phyloP scores from a whole-genome alignment of 2,888 invertebrate species.

The Chaitophorus viminalis region DNA sequence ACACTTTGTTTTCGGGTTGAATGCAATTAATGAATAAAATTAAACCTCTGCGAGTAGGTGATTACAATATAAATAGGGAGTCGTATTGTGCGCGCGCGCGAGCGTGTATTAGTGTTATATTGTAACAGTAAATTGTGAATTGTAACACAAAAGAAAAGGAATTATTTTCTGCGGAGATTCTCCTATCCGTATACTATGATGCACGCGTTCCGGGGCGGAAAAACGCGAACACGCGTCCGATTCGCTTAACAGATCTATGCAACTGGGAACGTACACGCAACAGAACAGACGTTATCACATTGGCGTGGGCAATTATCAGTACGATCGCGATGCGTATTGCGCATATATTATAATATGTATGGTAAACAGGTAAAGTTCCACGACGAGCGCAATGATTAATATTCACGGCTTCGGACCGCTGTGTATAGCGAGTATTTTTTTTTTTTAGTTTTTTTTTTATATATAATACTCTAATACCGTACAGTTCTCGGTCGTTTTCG shows the following conservation, averaged over 20 bases:
- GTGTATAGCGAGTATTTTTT: too few species aligned
- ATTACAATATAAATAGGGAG: slow-evolving; percentile 15
- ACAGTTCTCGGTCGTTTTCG: too few species aligned
- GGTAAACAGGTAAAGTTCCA: too few species aligned
- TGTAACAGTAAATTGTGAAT: neutral
- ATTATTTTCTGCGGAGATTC: neutral
- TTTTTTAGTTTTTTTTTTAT: too few species aligned
- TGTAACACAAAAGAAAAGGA: neutral
- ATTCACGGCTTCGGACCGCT: too few species aligned
- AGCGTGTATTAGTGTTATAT: neutral
- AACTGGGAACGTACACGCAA: neutral
- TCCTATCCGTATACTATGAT: neutral
- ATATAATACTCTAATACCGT: too few species aligned
- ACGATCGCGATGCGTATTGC: too few species aligned
- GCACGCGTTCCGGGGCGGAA: too few species aligned
- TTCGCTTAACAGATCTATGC: neutral
- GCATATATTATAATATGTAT: too few species aligned
- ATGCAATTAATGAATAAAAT: slow-evolving; percentile 29
- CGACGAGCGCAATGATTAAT: too few species aligned
- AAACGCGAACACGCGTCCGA: neutral
- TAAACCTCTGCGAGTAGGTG: neutral
- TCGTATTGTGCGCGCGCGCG: neutral
- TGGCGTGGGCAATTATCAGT: too few species aligned
- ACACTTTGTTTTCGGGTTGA: slow-evolving; percentile 11
- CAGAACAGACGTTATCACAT: too few species aligned